These are phyloP conservation scores for Nomada ferruginata DNA, from an alignment of 2,888 invertebrate species.

Conservation along the genomic window DNA sequence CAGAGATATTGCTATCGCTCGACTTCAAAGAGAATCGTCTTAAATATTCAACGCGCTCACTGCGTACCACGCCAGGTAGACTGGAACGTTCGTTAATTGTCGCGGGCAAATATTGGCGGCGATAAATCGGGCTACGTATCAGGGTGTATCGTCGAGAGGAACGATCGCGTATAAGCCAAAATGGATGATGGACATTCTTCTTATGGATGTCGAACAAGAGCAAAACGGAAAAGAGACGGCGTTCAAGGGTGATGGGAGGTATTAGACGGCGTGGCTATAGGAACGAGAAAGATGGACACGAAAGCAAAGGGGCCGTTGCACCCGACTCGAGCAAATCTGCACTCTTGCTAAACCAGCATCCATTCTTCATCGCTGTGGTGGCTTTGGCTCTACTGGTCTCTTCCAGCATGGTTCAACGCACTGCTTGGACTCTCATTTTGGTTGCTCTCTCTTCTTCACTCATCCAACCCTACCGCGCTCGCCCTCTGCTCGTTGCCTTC, in stretches of 20 bases:
- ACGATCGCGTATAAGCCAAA: conserved; percentile 70
- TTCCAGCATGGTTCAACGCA: conserved; percentile 64
- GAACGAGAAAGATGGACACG: conserved; percentile 75
- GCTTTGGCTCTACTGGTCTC: conserved; percentile 72
- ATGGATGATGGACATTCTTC: conserved; percentile 79
- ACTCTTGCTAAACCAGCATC: conserved; percentile 82
- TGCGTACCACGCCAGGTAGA: no score
- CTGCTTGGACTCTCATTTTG: conserved; percentile 67
- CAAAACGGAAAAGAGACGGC: conserved; percentile 68
- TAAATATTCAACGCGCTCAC: neutral
- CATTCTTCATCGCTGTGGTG: conserved; percentile 80
- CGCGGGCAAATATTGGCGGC: neutral
- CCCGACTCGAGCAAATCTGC: conserved; percentile 81
- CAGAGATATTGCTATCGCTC: neutral
- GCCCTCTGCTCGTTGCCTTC: conserved; percentile 9
- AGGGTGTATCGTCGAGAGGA: conserved; percentile 52
- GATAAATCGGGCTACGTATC: conserved; percentile 35
- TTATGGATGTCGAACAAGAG: conserved; percentile 78
- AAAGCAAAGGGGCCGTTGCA: conserved; percentile 82
- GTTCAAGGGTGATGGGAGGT: conserved; percentile 67
- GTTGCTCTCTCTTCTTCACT: conserved; percentile 55
- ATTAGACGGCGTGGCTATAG: conserved; percentile 79
- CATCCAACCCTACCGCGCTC: conserved; percentile 29
- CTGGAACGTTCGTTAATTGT: conserved; percentile 8
- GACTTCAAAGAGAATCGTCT: neutral